Percentiles rank a stretch among this genome's conserved stretches.
Evolutionary conservation across 2,113 vertebrate species (phyloP).

Genomic region (Harpagus bidentatus): DNA sequence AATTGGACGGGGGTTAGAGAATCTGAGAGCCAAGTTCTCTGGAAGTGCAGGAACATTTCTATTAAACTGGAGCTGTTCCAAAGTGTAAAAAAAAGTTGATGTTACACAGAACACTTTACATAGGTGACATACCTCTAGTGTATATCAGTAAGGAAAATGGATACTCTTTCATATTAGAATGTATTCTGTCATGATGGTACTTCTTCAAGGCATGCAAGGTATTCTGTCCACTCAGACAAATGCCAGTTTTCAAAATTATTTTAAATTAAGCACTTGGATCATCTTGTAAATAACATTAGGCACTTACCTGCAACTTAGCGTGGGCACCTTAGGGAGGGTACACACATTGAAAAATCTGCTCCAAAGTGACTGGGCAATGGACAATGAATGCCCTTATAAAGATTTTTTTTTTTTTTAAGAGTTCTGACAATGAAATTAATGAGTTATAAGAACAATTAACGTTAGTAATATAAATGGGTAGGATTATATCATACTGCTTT

Average conservation of each 20-base stretch:
- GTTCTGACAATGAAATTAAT: background rate
- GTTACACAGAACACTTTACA: background rate
- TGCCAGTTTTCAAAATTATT: background rate
- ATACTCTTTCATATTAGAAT: background rate
- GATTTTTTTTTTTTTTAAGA: background rate
- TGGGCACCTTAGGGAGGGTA: background rate
- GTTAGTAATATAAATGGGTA: background rate
- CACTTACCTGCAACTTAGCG: background rate
- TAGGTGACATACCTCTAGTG: background rate
- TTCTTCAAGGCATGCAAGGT: background rate
- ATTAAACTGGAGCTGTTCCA: conserved; percentile 85
- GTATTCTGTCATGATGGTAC: too few species aligned
- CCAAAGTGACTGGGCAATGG: background rate
- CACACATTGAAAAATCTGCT: background rate
- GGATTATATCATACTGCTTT: background rate
- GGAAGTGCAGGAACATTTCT: conserved; percentile 69
- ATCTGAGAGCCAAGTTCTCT: conserved; percentile 77
- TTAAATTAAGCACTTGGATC: background rate
- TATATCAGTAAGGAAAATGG: background rate
- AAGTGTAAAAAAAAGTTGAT: background rate
- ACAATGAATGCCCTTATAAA: background rate
- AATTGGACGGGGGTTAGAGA: conserved; percentile 79
- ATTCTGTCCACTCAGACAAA: background rate
- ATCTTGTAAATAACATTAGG: background rate
- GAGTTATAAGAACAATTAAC: background rate